phyloP scores from a whole-genome alignment of 2,797 vertebrate genomes.

The Parauchenoglanis ngamensis region DNA sequence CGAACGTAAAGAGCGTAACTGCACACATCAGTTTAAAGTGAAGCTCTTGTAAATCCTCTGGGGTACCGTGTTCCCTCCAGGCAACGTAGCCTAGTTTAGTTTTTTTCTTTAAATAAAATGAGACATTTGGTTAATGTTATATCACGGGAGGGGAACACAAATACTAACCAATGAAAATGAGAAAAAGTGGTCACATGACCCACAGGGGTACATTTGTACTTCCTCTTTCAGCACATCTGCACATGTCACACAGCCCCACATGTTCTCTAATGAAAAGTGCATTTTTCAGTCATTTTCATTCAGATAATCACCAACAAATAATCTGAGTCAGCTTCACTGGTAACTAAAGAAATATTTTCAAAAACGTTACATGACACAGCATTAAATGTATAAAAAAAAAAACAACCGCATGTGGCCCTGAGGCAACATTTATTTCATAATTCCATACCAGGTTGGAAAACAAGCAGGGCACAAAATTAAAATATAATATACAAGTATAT shows the following conservation, averaged over 20 bases:
- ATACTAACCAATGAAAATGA: background rate
- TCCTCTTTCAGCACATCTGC: background rate
- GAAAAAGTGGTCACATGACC: background rate
- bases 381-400: background rate
- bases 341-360: background rate
- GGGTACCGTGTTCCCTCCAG: no score
- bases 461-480: no score
- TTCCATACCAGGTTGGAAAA: background rate
- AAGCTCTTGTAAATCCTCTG: background rate
- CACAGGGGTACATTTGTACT: background rate
- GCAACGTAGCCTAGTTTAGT: no score
- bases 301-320: background rate
- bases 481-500: background rate
- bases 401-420: background rate
- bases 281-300: background rate
- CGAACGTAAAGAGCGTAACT: constrained; percentile 18
- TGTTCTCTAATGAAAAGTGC: background rate
- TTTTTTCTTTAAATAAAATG: no score
- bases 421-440: no score
- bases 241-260: background rate
- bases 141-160: background rate
- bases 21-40: constrained; percentile 4
- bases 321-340: no score
- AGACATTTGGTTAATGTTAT: background rate
- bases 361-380: background rate